These are phyloP conservation scores for Pentalonia nigronervosa DNA, from an alignment of 1,140 invertebrate species.

Conservation along the genomic window DNA sequence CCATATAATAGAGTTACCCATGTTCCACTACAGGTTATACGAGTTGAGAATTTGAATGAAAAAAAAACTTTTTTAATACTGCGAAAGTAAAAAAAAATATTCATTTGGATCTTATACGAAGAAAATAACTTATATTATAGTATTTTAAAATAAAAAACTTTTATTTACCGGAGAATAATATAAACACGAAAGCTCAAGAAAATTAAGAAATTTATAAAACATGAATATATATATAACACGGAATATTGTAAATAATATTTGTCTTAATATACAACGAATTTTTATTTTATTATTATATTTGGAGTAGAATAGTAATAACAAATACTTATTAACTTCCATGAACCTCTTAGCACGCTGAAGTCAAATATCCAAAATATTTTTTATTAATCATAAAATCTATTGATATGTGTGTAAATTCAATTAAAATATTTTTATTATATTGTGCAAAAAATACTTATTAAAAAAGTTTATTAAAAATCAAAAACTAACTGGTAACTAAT, in stretches of 20 bases:
- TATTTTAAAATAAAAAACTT: constrained; percentile 7
- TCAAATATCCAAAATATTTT: background rate
- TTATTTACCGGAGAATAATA: background rate
- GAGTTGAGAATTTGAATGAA: background rate
- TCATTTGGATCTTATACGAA: background rate
- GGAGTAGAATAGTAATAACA: background rate
- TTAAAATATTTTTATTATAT: background rate
- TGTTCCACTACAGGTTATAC: background rate
- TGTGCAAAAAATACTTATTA: background rate
- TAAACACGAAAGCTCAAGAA: background rate
- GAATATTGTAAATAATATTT: background rate
- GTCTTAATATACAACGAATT: background rate
- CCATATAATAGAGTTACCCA: background rate
- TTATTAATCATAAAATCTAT: background rate
- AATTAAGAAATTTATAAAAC: constrained; percentile 6
- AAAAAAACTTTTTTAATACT: background rate
- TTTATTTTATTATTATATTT: constrained; percentile 12
- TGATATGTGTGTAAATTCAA: background rate
- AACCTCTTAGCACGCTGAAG: background rate
- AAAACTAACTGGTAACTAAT: too few relatives aligned
- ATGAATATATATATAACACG: background rate
- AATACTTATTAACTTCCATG: background rate
- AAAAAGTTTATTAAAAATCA: too few relatives aligned
- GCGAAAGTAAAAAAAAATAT: background rate
- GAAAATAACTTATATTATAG: background rate